These are phyloP conservation scores for Petrocephalus zakoni DNA, from an alignment of 2,113 vertebrate species.

Conservation along the genomic window DNA sequence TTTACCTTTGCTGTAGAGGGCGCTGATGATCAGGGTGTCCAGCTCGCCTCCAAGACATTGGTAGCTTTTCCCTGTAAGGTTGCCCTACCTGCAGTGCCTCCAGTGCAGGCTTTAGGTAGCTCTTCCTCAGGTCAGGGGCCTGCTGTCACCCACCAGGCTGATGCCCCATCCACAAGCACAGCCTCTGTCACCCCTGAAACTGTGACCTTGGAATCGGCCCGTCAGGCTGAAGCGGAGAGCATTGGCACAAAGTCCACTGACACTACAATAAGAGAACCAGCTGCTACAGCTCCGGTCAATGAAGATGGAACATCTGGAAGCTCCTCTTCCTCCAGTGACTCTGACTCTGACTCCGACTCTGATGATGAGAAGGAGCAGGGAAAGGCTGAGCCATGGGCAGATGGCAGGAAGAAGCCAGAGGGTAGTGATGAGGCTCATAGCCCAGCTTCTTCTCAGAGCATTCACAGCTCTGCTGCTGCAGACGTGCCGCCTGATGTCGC, in stretches of 20 bases:
- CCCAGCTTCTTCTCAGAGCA: not conserved
- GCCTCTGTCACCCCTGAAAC: not conserved
- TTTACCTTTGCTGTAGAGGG: slow-evolving; percentile 49
- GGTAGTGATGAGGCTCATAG: not conserved
- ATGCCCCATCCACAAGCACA: not conserved
- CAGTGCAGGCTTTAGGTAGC: slow-evolving; percentile 32
- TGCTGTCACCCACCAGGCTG: not conserved
- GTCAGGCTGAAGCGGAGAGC: not conserved
- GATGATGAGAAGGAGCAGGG: slow-evolving; percentile 43
- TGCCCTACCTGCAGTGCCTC: slow-evolving; percentile 36
- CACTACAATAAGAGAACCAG: not conserved
- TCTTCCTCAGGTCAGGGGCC: not conserved
- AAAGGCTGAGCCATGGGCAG: slow-evolving; percentile 20
- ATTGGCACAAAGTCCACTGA: not conserved
- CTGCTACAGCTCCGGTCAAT: not conserved
- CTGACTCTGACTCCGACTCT: slow-evolving; percentile 43
- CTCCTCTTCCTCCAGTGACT: slow-evolving; percentile 54
- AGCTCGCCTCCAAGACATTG: slow-evolving; percentile 58
- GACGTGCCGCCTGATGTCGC: not conserved
- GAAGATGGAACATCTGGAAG: slow-evolving; percentile 18
- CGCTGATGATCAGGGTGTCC: slow-evolving; percentile 48
- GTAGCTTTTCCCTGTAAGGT: slow-evolving; percentile 56
- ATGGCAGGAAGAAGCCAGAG: not conserved
- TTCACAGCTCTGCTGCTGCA: not conserved
- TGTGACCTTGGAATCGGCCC: not conserved